Evolutionary conservation across 1,140 invertebrate genomes (phyloP), one percentile per base, ranked within the genome.

Genomic region (Cephus cinctus): DNA sequence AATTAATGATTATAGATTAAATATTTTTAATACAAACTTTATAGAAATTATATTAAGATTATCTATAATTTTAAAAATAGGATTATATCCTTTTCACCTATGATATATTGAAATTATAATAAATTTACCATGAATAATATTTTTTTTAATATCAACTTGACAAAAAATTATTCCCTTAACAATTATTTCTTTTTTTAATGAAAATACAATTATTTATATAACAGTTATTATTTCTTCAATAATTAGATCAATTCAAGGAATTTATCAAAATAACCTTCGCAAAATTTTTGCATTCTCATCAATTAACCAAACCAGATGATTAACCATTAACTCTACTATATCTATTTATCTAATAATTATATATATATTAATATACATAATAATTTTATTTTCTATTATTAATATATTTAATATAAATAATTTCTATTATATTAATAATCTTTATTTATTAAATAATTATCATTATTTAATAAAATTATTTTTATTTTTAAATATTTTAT

Each of bases 301-400:
- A n/a, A n/a, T n/a, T n/a, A n/a, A n/a, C n/a, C n/a, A n/a, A n/a
- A n/a, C n/a, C n/a, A n/a, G n/a, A n/a, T n/a, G n/a, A n/a, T n/a
- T n/a, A n/a, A n/a, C n/a, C n/a, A n/a, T n/a, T n/a, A n/a, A n/a
- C n/a, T n/a, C n/a, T n/a, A n/a, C n/a, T n/a, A n/a, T n/a, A n/a
- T n/a, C n/a, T n/a, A n/a, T n/a, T n/a, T n/a, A n/a, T n/a, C n/a
- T n/a, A n/a, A n/a, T n/a, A n/a, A n/a, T n/a, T n/a, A n/a, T n/a
- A n/a, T n/a, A n/a, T n/a, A n/a, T n/a, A n/a, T n/a, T n/a, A n/a
- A n/a, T n/a, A n/a, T n/a, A n/a, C n/a, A n/a, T n/a, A n/a, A n/a
- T n/a, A n/a, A n/a, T n/a, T n/a, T n/a, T n/a, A 54, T 42, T 47
- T 12, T 52, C 23, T 22, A 48, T 31, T 48, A 43, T 25, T 38